Base-by-base conservation (phyloP, 2,113 vertebrate species). In the Gallinago paraguaiae region DNA sequence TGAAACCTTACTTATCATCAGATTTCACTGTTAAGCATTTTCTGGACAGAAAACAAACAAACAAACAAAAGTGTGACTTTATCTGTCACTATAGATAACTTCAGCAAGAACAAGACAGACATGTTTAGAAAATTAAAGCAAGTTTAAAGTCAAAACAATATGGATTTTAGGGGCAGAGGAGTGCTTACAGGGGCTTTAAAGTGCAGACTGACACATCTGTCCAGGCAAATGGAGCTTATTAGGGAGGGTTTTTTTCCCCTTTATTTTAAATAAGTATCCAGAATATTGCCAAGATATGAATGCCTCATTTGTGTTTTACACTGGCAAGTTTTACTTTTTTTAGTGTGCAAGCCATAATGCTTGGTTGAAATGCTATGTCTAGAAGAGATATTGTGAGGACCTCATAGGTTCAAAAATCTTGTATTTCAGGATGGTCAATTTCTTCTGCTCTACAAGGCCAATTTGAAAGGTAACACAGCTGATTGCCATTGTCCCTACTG, bases 111-210 rank as follows among this genome's bases (percentile, higher is more conserved):
- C 23, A 56, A 57, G 33, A 17, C 33, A 48, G 41, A 16, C 28
- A 8, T 53, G 50, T 61, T 88, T 59, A 81, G 75, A 92, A 88
- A 92, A 25, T 18, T 43, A 46, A 86, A 85, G 17, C 13, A 92
- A 60, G 6, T 65, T 70, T 72, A 68, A 86, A 53, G 23, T 56
- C 13, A 83, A 80, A 91, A 16, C 9, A 59, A 37, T 27, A 46
- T 17, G 6, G 51, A 33, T 69, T 92, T 85, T 48, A 70, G 27
- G 45, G 57, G 23, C 28, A 46, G 28, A 72, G 33, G 23, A 18
- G 17, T 82, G 19, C 17, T 67, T 88, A 68, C 24, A 35, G 16
- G 6, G 3, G 39, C 59, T 75, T 88, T 76, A 76, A 67, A 59
- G 22, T 31, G 28, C 24, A 82, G 41, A 56, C 78, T 41, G 33